Conservation (phyloP, 1,140 invertebrate genomes). For the Zaprionus ornatus region DNA sequence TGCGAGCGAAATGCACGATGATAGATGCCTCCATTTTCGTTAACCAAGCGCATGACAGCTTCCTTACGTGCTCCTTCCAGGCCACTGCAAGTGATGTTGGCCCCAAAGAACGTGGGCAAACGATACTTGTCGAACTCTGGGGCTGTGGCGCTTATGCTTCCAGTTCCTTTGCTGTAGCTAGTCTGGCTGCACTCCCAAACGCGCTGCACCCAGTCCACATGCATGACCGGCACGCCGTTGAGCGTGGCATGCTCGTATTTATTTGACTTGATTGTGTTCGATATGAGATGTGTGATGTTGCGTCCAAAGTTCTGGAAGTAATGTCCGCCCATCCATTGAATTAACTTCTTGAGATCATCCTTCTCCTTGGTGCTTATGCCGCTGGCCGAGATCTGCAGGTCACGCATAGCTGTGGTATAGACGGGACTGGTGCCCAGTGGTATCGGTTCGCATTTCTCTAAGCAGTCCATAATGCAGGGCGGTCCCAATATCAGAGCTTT, state of each 20-base stretch:
- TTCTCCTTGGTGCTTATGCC: constrained; percentile 87
- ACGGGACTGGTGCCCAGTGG: constrained; percentile 90
- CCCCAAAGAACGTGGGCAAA: constrained; percentile 92
- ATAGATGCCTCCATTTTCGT: constrained; percentile 88
- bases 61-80: constrained; percentile 87
- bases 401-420: constrained; percentile 92
- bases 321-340: constrained; percentile 93
- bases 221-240: constrained; percentile 90
- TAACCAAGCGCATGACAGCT: constrained; percentile 88
- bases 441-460: constrained; percentile 89
- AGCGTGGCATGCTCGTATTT: constrained; percentile 92
- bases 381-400: constrained; percentile 89
- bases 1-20: constrained; percentile 85
- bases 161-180: constrained; percentile 81
- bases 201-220: constrained; percentile 90
- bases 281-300: constrained; percentile 92
- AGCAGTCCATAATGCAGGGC: constrained; percentile 90
- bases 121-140: constrained; percentile 87
- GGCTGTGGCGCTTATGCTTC: constrained; percentile 86
- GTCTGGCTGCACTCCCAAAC: constrained; percentile 89
- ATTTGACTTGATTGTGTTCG: constrained; percentile 88
- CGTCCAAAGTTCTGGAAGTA: constrained; percentile 89
- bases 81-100: constrained; percentile 92
- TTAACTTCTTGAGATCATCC: constrained; percentile 87
- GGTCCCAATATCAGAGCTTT: constrained; percentile 91